Conservation (phyloP, 2,113 vertebrate genomes). For the Formicarius rufipectus region DNA sequence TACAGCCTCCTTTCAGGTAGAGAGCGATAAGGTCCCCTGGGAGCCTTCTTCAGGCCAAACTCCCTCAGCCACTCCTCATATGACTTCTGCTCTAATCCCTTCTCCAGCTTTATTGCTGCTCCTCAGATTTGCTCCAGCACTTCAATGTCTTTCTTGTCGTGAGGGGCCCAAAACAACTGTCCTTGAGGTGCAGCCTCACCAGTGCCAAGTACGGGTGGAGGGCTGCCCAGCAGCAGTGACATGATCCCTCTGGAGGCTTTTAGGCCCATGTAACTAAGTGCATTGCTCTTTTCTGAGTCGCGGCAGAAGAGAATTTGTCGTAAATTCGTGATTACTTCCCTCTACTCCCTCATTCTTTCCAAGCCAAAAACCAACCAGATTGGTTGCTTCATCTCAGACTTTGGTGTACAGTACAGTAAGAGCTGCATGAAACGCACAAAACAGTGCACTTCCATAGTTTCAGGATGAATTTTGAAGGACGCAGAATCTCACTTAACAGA, state of each 20-base stretch:
- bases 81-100: background rate
- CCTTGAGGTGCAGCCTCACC: background rate
- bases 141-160: background rate
- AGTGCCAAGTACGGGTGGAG: background rate
- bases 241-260: background rate
- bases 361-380: background rate
- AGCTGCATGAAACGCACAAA: background rate
- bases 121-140: background rate
- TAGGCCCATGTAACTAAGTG: background rate
- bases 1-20: background rate
- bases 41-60: background rate
- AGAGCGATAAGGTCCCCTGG: background rate
- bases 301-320: background rate
- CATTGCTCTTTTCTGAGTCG: background rate
- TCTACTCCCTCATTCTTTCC: background rate
- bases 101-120: background rate
- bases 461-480: background rate
- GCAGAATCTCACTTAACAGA: background rate
- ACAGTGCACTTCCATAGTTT: background rate
- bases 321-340: background rate
- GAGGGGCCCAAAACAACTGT: background rate
- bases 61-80: too few relatives aligned
- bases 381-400: background rate
- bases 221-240: background rate
- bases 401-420: background rate